Base-by-base conservation (phyloP, 2,888 invertebrate species). In the Amphipyra berbera region DNA sequence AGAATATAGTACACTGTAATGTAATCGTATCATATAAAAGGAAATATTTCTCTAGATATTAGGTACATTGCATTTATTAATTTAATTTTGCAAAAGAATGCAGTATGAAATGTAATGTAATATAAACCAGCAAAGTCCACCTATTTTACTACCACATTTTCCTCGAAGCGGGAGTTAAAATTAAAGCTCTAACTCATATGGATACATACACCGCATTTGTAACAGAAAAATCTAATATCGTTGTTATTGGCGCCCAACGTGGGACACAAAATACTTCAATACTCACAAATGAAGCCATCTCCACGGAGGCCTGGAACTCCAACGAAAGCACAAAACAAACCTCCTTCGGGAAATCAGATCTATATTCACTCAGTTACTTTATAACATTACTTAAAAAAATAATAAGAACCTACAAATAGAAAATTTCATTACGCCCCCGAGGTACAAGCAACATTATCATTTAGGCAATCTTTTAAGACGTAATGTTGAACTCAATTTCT, bases 291-390 rank as follows among this genome's bases (percentile, higher is more conserved):
- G 62, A 73, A 73, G 55, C 30, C 44, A 42, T 56, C 40, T 63
- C 61, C 30, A 12, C 37, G 9, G 53, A 61, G 62, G 50, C 46
- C 46, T 56, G 47, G 56, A 68, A 59, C 68, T 61, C 37, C 38
- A 44, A 49, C 21, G 53, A 50, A 46, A 74, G 78, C 45, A 60
- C 66, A 63, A 77, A 70, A 78, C 56, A 61, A 66, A 56, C 37
- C 55, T 68, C 78, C 67, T 66, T 70, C 15, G 75, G 63, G 78
- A 78, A 75, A 75, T 74, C 61, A 74, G 53, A 74, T 71, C 78
- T 60, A 67, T 71, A 59, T 57, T 76, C 56, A 66, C 46, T 70
- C 37, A 59, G 59, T 66, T 61, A 61, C 62, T 65, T 59, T 59
- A 54, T 71, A 58, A 60, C 46, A 61, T 68, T 55, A 56, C 53